A percentile compares a stretch with the other conserved stretches of the same genome.
These are phyloP conservation scores for Equus przewalskii DNA, from an alignment of 2,113 vertebrate species.

Conservation along the genomic window DNA sequence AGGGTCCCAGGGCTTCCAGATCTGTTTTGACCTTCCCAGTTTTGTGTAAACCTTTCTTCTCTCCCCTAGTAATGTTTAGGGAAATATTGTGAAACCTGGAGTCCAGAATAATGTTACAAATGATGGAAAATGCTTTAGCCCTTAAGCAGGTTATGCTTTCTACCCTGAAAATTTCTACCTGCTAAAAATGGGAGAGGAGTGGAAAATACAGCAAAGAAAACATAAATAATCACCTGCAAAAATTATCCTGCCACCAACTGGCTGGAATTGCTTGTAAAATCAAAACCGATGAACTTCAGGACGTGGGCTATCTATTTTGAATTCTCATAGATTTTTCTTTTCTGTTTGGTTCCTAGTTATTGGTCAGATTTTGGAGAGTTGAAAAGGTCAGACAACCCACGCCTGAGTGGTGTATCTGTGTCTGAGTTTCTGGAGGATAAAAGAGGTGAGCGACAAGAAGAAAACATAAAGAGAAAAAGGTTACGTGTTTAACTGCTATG, in stretches of 20 bases:
- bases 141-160: neutral
- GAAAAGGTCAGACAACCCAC: neutral
- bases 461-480: neutral
- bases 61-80: neutral
- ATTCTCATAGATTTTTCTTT: neutral
- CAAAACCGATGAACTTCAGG: neutral
- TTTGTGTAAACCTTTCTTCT: neutral
- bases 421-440: neutral
- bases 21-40: neutral
- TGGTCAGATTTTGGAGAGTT: slow-evolving; percentile 2
- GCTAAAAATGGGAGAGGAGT: neutral
- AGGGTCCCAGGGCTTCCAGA: neutral
- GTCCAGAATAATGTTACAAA: neutral
- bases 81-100: neutral
- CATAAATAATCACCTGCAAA: neutral
- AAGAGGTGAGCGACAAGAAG: neutral
- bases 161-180: neutral
- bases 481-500: neutral
- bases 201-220: neutral
- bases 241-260: neutral
- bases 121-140: neutral
- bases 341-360: neutral
- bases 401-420: neutral
- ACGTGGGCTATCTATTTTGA: neutral
- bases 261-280: neutral